Percentiles rank a stretch among this genome's conserved stretches.
phyloP scores from a whole-genome alignment of 2,888 invertebrate genomes.

The Drosophila peninsularis region DNA sequence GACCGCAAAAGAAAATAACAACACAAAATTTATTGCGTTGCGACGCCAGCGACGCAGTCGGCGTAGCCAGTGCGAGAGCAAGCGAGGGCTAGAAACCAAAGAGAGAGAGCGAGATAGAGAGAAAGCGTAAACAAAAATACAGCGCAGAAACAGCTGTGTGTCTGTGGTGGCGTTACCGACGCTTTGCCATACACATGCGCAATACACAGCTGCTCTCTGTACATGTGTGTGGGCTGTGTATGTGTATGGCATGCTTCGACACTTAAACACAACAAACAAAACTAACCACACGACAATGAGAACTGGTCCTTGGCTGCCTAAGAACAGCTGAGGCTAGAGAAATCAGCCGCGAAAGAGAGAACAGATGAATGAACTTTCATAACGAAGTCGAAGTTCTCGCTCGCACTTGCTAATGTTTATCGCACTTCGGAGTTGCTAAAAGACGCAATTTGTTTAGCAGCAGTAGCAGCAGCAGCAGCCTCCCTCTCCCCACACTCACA shows the following conservation, averaged over 20 bases:
- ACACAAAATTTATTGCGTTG: slow-evolving; percentile 71
- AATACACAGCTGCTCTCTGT: slow-evolving; percentile 57
- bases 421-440: slow-evolving; percentile 46
- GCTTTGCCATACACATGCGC: slow-evolving; percentile 50
- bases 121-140: slow-evolving; percentile 56
- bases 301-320: slow-evolving; percentile 35
- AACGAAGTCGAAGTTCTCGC: slow-evolving; percentile 20
- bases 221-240: not conserved
- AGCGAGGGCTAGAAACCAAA: slow-evolving; percentile 10
- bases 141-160: slow-evolving; percentile 63
- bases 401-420: slow-evolving; percentile 38
- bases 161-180: slow-evolving; percentile 20
- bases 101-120: slow-evolving; percentile 18
- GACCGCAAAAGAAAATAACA: slow-evolving; percentile 52
- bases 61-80: slow-evolving; percentile 14
- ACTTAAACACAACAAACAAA: slow-evolving; percentile 23
- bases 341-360: slow-evolving; percentile 39
- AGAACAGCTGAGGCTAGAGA: slow-evolving; percentile 34
- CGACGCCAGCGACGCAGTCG: slow-evolving; percentile 37
- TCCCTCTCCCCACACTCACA: slow-evolving; percentile 2
- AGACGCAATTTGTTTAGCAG: slow-evolving; percentile 53
- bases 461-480: slow-evolving; percentile 28
- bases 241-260: slow-evolving; percentile 4
- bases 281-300: slow-evolving; percentile 21
- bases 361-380: slow-evolving; percentile 54